Base-by-base conservation (phyloP, 2,888 invertebrate genomes). In the Eupelmus urozonus region DNA sequence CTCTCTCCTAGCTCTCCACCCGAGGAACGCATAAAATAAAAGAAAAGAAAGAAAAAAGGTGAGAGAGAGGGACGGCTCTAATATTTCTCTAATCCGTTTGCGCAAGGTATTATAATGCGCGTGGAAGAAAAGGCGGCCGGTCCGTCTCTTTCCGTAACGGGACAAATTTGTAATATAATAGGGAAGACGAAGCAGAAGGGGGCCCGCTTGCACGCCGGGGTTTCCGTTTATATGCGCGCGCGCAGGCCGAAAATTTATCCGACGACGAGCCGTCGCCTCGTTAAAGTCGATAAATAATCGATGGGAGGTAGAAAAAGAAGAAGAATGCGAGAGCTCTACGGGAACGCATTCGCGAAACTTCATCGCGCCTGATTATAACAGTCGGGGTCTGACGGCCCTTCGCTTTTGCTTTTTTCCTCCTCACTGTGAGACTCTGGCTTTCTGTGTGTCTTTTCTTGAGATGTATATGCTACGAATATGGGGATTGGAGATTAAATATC, bases 161-260 rank as follows among this genome's bases (percentile, higher is more conserved):
- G 79, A 80, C 75, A 77, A 81, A 79, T 81, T 80, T 75, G 65
- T 77, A 77, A 72, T 80, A 79, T 72, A 74, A 72, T 74, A 80
- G 76, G 66, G 69, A 75, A 67, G 66, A 75, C 60, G 70, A 80
- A 65, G 59, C 53, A 71, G 55, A 40, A 34, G 49, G 34, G 69
- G 57, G 51, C 57, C 55, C 53, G n/a, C 75, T 57, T 66, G n/a
- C n/a, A 66, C 81, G 53, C 66, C 63, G 59, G 74, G 79, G 74
- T 74, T 79, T 63, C 72, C 60, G 57, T 77, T 70, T 71, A 67
- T 73, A 34, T 55, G 53, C 55, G 70, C 40, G 76, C n/a, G 29
- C 23, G 0, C 18, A 11, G 63, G 18, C 20, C 57, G 53, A 74
- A 80, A 78, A 78, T 78, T 76, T 76, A 75, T 76, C 76, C 76